Base-by-base conservation (phyloP, 1,140 invertebrate genomes). In the Zaprionus inermis region DNA sequence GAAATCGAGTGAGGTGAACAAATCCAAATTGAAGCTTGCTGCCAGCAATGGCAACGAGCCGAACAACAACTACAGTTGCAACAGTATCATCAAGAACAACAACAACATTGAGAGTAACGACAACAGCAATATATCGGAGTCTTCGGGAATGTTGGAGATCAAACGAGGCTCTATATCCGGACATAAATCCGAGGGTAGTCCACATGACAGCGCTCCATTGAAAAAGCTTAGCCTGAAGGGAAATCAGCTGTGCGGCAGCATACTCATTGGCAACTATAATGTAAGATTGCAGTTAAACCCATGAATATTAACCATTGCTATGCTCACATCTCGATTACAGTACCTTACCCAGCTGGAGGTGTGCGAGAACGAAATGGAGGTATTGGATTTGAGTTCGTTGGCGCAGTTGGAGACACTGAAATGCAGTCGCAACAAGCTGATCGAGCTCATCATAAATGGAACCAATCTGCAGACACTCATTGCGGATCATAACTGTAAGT, bases 211-310 rank as follows among this genome's bases (percentile, higher is more conserved):
- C 36, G 24, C 93, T 36, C 94, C 94, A 55, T 92, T 96, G 1
- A 95, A 95, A 24, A 96, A 94, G 78, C 94, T 97, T 5, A 96
- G 96, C 92, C 93, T 97, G 46, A 93, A 96, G 64, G 95, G 95
- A 72, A 97, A 96, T 92, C 94, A 95, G 74, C 92, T 97, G 6
- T 96, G 96, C 91, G 96, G 96, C 75, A 96, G 95, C 92, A 97
- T 97, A 61, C 95, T 97, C 73, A 94, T 97, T 32, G 96, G 96
- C 69, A 97, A 97, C 91, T 97, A 97, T 92, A 96, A 96, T 81
- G 96, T 97, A 94, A 95, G 81, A 11, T 1, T 52, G 41, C 12
- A 34, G n/a, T 56, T 18, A 11, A 9, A 24, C 9, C 2, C 18
- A 34, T 30, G 55, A 9, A 6, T 20, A 20, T 16, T 7, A n/a